Base-by-base conservation (phyloP, 1,140 invertebrate species). In the Lutraria rhynchaena region DNA sequence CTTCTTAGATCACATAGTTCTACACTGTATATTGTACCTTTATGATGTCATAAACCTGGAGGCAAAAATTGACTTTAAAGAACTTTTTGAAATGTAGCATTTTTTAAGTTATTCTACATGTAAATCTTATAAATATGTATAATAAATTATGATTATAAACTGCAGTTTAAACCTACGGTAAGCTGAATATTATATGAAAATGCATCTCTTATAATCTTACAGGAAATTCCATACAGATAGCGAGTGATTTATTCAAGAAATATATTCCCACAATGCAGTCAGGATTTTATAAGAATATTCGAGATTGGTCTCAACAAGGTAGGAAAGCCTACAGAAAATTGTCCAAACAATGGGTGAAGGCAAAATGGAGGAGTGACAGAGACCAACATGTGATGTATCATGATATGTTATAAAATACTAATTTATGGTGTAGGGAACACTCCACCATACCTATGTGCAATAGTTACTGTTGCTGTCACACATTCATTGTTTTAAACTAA, bases 171-270 rank as follows among this genome's bases (percentile, higher is more conserved):
- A n/a, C n/a, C n/a, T n/a, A n/a, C n/a, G n/a, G n/a, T n/a, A n/a
- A n/a, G n/a, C n/a, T n/a, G n/a, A n/a, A n/a, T n/a, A n/a, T n/a
- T n/a, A n/a, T n/a, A n/a, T n/a, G n/a, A n/a, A n/a, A 41, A 41
- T 41, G 37, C 15, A 7, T 41, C 15, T 41, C 15, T 41, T 41
- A 7, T 7, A 7, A 41, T 7, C 5, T 41, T 41, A 7, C 51
- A 80, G 76, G 76, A 44, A 53, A 80, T 49, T 58, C 63, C 46
- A 46, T 80, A 31, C n/a, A 69, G 41, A 67, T 70, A 13, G 29
- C 63, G 1, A 70, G 35, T 41, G 17, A 33, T 46, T 60, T 80
- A 17, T 69, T 53, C 35, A 5, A 57, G 53, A 67, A 80, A 60
- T 80, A 69, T 44, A 35, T 24, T 9, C 63, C 49, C 3, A 27